A percentile compares a stretch with the other conserved stretches of the same genome.
These are phyloP conservation scores for Anguilla obscura DNA, from an alignment of 2,797 vertebrate species.

Conservation along the genomic window DNA sequence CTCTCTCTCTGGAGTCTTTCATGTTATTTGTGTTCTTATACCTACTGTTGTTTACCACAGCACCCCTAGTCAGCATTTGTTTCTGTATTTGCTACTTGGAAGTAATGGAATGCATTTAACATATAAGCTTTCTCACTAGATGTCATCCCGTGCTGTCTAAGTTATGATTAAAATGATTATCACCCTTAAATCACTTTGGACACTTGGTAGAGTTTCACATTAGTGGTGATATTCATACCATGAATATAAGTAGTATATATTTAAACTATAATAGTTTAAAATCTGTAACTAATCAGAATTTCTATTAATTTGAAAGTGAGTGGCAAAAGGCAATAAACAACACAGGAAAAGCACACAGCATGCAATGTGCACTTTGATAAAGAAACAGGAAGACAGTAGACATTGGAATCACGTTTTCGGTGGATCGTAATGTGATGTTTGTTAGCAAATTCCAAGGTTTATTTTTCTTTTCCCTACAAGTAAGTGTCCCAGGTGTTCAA, in stretches of 20 bases:
- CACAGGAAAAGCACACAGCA: not conserved
- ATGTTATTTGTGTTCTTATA: too few relatives aligned
- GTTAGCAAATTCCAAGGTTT: not conserved
- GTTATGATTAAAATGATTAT: not conserved
- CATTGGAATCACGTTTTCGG: not conserved
- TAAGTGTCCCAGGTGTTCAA: slow-evolving; percentile 55
- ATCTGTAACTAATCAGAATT: not conserved
- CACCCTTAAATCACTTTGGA: not conserved
- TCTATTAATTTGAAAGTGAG: not conserved
- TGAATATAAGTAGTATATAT: not conserved
- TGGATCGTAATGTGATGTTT: not conserved
- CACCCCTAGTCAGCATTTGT: too few relatives aligned
- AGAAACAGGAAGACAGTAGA: not conserved
- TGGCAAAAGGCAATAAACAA: not conserved
- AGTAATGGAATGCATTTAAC: too few relatives aligned
- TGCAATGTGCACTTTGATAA: not conserved
- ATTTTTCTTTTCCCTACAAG: not conserved
- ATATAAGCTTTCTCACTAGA: too few relatives aligned
- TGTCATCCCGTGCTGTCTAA: not conserved
- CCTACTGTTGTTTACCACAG: too few relatives aligned
- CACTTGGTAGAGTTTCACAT: not conserved
- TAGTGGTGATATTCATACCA: not conserved
- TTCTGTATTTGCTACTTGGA: too few relatives aligned
- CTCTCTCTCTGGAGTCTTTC: too few relatives aligned
- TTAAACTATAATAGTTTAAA: not conserved